Evolutionary conservation across 2,888 invertebrate species (phyloP), one percentile per base, ranked within the genome.

Genomic region (Aporophyla nigra): DNA sequence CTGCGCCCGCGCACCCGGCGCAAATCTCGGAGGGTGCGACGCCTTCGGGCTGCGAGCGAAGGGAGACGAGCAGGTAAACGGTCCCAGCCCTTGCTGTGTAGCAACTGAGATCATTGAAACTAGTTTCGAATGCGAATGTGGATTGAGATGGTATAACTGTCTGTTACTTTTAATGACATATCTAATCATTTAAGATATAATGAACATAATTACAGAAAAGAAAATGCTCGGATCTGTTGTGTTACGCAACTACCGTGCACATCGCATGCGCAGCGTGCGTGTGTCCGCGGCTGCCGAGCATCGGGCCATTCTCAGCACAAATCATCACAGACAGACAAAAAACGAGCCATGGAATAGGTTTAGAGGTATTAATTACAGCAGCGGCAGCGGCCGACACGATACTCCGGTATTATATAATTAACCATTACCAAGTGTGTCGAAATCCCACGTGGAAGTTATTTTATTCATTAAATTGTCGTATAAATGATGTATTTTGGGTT

Each of bases 1-100:
- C 96, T 96, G 96, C 96, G 94, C 91, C 63, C 21, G 92, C 91
- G 92, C 95, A 95, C 95, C 95, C 95, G 95, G 95, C 92, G 93
- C 93, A 93, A 94, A 94, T 95, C 94, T 93, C 94, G 91, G 93
- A 95, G 95, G 95, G 96, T 94, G 96, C 95, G 89, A 86, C 53
- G 87, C 87, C 87, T 87, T 85, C 78, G 89, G 88, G 83, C 83
- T 76, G 19, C 71, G 80, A 68, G 86, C 89, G 86, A 90, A 90
- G 90, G 91, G 91, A 90, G 89, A 87, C 87, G 89, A 89, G 93
- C 96, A 96, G 96, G 96, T 96, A 96, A 96, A 93, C 95, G 94
- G 93, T 90, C 93, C 89, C 87, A 87, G 75, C 87, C 87, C 80
- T 80, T 82, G 80, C 85, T 86, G 77, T 86, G 77, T 83, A 83